A percentile compares a stretch with the other conserved stretches of the same genome.
phyloP scores from a whole-genome alignment of 2,797 vertebrate species.

The Psittacula echo region DNA sequence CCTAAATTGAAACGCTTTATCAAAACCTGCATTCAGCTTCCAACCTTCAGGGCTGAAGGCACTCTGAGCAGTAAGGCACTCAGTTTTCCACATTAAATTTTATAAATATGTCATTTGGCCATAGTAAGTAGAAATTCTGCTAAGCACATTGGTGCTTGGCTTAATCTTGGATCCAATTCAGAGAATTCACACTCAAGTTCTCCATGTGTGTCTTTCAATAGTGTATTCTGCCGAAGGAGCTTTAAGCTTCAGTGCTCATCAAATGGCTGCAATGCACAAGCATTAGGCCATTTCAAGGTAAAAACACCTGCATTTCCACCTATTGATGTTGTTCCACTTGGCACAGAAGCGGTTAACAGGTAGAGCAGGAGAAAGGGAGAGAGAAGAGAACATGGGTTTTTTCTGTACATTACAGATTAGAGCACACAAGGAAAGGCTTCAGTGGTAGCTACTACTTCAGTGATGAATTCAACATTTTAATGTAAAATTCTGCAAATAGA shows the following conservation, averaged over 20 bases:
- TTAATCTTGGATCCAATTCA: neutral
- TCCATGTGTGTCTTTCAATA: neutral
- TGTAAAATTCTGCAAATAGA: neutral
- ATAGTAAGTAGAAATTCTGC: neutral
- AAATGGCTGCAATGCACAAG: neutral
- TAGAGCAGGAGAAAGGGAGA: neutral
- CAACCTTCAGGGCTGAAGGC: neutral
- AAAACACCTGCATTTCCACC: neutral
- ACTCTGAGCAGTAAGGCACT: neutral
- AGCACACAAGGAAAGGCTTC: neutral
- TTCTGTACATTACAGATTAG: neutral
- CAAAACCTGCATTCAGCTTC: neutral
- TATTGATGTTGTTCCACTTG: neutral
- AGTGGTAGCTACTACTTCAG: neutral
- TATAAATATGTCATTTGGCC: neutral
- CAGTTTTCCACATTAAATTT: neutral
- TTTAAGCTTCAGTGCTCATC: neutral
- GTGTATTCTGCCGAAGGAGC: neutral
- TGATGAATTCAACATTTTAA: neutral
- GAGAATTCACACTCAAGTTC: neutral
- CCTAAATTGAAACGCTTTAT: neutral
- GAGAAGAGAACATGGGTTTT: rapidly evolving
- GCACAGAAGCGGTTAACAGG: neutral
- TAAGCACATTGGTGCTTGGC: neutral
- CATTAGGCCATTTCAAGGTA: neutral